phyloP scores from a whole-genome alignment of 2,113 vertebrate species.

The Aythya baeri region DNA sequence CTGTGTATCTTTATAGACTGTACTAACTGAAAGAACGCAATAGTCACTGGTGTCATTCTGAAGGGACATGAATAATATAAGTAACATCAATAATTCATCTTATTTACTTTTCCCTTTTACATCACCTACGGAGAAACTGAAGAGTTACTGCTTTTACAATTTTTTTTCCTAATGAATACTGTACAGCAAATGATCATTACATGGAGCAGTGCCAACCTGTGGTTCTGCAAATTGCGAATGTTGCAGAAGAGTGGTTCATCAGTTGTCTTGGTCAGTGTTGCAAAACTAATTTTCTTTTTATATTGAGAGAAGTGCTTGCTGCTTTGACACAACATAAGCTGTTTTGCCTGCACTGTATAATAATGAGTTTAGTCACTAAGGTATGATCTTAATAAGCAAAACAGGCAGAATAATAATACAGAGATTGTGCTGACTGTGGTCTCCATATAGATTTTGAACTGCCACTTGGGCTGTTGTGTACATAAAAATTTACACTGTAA shows the following conservation, averaged over 20 bases:
- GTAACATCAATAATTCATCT: slow-evolving; percentile 3
- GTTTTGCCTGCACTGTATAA: slow-evolving; percentile 10
- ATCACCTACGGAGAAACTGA: slow-evolving; percentile 18
- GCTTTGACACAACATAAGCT: slow-evolving; percentile 29
- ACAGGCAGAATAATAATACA: slow-evolving; percentile 33
- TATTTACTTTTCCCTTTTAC: slow-evolving; percentile 35
- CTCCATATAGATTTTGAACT: neutral
- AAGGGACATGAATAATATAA: neutral
- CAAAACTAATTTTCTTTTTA: slow-evolving; percentile 53
- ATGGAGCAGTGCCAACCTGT: neutral
- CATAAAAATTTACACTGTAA: neutral
- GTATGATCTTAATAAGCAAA: slow-evolving; percentile 60
- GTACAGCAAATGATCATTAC: neutral
- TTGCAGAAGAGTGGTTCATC: slow-evolving; percentile 24
- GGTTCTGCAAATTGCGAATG: slow-evolving; percentile 34
- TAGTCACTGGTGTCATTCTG: neutral
- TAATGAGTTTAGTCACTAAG: slow-evolving; percentile 62
- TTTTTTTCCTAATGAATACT: neutral
- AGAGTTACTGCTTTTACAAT: neutral
- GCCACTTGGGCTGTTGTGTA: neutral
- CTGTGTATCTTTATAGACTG: neutral
- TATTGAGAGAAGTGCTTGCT: neutral
- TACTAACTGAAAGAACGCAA: neutral
- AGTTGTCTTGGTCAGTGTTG: slow-evolving; percentile 34
- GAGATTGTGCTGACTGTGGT: neutral